Evolutionary conservation across 2,113 vertebrate genomes (phyloP), one percentile per base, ranked within the genome.

Genomic region (Spizaetus ornatus): DNA sequence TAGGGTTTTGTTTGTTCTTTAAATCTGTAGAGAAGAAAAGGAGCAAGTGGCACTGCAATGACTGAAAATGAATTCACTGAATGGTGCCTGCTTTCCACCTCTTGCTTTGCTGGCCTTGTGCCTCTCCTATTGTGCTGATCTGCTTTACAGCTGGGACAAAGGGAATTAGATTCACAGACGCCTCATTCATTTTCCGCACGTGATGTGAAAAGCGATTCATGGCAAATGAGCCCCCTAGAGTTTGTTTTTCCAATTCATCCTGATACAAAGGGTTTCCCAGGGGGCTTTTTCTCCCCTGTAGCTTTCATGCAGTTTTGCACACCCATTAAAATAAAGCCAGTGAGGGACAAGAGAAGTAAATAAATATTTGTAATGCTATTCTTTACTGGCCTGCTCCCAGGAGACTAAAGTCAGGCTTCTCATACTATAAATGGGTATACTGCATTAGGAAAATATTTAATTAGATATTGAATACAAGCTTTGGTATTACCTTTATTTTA

Each of bases 81-180:
- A 82, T 53, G 62, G 85, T 91, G 86, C 73, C 87, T 87, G 80
- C 87, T 97, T 94, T 95, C 90, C 85, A 95, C 78, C 80, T 95
- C 93, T 91, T 19, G 85, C 96, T 95, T 88, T 71, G 67, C 91
- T 97, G 95, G 97, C 97, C 96, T 82, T 78, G 80, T 78, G 93
- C 96, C 93, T 96, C 62, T 65, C 53, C 82, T 86, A n/a, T 94
- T 85, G 86, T 90, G 81, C 87, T 43, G 92, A 86, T 88, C 82
- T 55, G 58, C 96, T 96, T 96, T 94, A 86, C 95, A 95, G 73
- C 70, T 47, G 92, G 91, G 95, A 96, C 97, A 97, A 97, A 98
- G 93, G 81, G 92, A 95, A 96, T 69, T 88, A 80, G 70, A 93
- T 90, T 89, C 85, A 48, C 71, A 90, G 94, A 87, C 43, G 36